phyloP scores from a whole-genome alignment of 2,888 invertebrate species.

The Nephrotoma appendiculata region DNA sequence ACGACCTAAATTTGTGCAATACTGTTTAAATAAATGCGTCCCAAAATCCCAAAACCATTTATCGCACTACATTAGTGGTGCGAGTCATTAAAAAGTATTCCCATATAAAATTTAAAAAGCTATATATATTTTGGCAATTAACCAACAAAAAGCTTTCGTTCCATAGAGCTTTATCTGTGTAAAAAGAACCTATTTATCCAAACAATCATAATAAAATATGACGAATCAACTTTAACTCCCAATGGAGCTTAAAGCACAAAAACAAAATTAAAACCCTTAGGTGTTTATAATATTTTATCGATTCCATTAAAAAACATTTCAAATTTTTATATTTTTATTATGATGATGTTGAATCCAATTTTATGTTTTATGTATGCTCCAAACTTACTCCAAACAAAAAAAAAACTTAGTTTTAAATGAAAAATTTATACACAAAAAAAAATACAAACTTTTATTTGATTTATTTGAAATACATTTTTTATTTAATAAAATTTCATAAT shows the following conservation, averaged over 20 bases:
- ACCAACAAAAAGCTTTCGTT: too few species aligned
- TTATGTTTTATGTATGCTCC: background rate
- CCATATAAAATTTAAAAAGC: too few species aligned
- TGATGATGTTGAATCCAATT: background rate
- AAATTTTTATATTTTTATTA: background rate
- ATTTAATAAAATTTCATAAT: background rate
- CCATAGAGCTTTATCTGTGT: too few species aligned
- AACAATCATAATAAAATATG: background rate
- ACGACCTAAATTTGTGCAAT: too few species aligned
- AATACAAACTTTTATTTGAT: background rate
- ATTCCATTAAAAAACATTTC: background rate
- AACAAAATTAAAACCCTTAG: background rate
- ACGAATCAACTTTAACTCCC: background rate
- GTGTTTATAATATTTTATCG: background rate
- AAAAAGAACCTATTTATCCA: too few species aligned
- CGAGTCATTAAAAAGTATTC: too few species aligned
- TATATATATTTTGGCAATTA: too few species aligned
- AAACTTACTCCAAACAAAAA: background rate
- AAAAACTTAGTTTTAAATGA: background rate
- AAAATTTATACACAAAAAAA: background rate
- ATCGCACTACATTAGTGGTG: too few species aligned
- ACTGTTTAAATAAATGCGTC: too few species aligned
- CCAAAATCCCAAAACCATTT: too few species aligned
- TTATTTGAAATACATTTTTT: background rate
- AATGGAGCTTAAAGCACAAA: background rate